Percentiles rank a stretch among this genome's conserved stretches.
phyloP scores from a whole-genome alignment of 2,797 vertebrate genomes.

The Austrolebias charrua region DNA sequence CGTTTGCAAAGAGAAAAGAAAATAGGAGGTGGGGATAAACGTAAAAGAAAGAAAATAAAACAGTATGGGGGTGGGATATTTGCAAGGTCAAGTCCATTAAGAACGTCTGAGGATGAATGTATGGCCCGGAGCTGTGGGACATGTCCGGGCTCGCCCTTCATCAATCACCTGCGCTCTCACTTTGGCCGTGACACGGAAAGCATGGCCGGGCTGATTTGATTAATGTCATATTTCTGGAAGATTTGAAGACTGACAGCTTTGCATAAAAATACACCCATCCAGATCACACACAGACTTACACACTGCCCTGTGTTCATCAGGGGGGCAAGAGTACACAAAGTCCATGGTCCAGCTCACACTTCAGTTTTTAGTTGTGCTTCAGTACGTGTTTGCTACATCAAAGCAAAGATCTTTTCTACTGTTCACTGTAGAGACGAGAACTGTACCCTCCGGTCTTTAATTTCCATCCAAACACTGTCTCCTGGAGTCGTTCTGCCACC shows the following conservation, averaged over 20 bases:
- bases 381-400: too few relatives aligned
- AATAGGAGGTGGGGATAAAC: slow-evolving; percentile 30
- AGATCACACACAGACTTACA: background rate
- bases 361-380: too few relatives aligned
- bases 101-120: slow-evolving; percentile 56
- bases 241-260: slow-evolving; percentile 44
- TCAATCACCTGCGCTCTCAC: slow-evolving; percentile 63
- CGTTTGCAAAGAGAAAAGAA: slow-evolving; percentile 19
- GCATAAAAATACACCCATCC: slow-evolving; percentile 2
- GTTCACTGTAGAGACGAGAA: too few relatives aligned
- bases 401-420: too few relatives aligned
- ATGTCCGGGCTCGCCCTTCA: slow-evolving; percentile 40
- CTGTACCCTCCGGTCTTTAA: too few relatives aligned
- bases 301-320: background rate
- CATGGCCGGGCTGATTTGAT: slow-evolving; percentile 55
- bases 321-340: too few relatives aligned
- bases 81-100: slow-evolving; percentile 73
- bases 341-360: too few relatives aligned
- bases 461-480: too few relatives aligned
- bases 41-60: slow-evolving; percentile 44
- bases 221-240: slow-evolving; percentile 56
- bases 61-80: slow-evolving; percentile 39
- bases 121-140: slow-evolving; percentile 44
- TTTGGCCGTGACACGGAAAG: slow-evolving; percentile 53
- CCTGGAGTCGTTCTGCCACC: too few relatives aligned